phyloP scores from a whole-genome alignment of 2,797 vertebrate genomes.

The Cynopterus sphinx region DNA sequence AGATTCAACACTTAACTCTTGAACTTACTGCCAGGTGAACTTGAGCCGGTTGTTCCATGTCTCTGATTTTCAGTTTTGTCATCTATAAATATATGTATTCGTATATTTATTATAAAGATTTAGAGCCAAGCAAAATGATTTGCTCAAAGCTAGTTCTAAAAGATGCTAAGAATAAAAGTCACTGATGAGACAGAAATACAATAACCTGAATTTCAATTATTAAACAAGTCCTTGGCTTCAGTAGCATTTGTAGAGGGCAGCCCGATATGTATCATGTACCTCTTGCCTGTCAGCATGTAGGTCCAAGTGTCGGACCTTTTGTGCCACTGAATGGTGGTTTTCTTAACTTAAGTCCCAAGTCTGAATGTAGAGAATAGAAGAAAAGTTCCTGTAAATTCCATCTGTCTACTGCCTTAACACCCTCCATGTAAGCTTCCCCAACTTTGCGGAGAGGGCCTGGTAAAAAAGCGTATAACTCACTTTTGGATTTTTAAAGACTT shows the following conservation, averaged over 20 bases:
- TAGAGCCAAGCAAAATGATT: neutral
- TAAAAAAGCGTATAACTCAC: neutral
- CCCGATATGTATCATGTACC: rapidly evolving
- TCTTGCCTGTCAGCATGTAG: neutral
- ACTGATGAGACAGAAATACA: neutral
- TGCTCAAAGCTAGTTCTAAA: slow-evolving; percentile 13
- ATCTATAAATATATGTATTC: neutral
- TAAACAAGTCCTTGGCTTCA: neutral
- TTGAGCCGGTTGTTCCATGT: neutral
- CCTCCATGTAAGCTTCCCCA: neutral
- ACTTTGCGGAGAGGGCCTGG: neutral
- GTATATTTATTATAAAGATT: neutral
- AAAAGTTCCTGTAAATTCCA: neutral
- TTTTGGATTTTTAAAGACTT: neutral
- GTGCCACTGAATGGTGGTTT: neutral
- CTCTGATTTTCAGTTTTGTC: neutral
- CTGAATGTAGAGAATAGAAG: neutral
- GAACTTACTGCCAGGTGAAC: neutral
- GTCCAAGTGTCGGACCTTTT: neutral
- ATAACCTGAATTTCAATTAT: neutral
- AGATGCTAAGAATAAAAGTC: slow-evolving; percentile 5
- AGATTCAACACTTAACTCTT: neutral
- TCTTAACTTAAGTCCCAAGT: neutral
- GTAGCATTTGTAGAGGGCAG: no score
- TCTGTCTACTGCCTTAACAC: neutral